A percentile compares a stretch with the other conserved stretches of the same genome.
Conservation (phyloP, 2,888 invertebrate species). For the Lasioglossum calceatum region DNA sequence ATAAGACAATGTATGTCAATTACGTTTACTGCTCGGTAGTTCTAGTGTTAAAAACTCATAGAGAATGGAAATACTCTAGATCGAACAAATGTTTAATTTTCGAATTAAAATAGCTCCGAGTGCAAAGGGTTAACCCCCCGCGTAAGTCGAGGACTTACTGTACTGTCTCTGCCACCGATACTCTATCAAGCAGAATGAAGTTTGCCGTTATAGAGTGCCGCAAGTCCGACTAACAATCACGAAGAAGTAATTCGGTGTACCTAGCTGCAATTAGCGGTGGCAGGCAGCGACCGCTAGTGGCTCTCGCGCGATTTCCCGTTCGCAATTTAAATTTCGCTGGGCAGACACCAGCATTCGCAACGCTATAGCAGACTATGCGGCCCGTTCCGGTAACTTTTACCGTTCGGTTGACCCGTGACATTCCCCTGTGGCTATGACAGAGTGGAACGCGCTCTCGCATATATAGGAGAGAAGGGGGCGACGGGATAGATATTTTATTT, state of each 20-base stretch:
- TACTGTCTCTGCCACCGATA: too few relatives aligned
- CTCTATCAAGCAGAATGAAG: too few relatives aligned
- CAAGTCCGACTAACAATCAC: background rate
- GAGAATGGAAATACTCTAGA: too few relatives aligned
- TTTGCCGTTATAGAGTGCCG: background rate
- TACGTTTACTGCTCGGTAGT: too few relatives aligned
- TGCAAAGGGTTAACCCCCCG: too few relatives aligned
- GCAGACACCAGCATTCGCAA: background rate
- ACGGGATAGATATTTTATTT: conserved; percentile 75
- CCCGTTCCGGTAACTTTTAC: conserved; percentile 24
- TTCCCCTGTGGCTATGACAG: conserved; percentile 59
- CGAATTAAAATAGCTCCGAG: too few relatives aligned
- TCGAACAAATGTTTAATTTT: too few relatives aligned
- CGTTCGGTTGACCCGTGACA: conserved; percentile 54
- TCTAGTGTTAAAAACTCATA: too few relatives aligned
- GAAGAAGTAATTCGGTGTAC: background rate
- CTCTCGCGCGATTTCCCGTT: background rate
- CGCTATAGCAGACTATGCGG: background rate
- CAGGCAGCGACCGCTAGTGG: background rate
- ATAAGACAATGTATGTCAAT: too few relatives aligned
- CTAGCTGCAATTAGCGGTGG: background rate
- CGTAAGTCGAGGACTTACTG: too few relatives aligned
- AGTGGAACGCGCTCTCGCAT: conserved; percentile 41
- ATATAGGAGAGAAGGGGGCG: background rate
- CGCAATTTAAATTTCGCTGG: background rate